Evolutionary conservation across 2,888 invertebrate species (phyloP), one percentile per base, ranked within the genome.

Genomic region (Hirudinaria manillensis): DNA sequence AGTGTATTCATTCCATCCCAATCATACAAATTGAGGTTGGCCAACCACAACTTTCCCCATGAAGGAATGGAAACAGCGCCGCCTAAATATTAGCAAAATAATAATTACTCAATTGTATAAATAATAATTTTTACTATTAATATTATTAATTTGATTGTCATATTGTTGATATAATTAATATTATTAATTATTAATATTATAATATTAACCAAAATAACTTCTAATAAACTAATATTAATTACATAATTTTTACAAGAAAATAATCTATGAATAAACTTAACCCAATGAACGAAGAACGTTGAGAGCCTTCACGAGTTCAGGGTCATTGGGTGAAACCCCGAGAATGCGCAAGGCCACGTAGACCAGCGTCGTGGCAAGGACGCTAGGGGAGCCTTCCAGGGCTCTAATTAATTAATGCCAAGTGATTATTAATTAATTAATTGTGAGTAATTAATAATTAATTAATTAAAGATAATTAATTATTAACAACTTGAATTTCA

Each of bases 11-110:
- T 55, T 13, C 83, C 83, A 45, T 83, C 82, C 82, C 81, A 83
- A 70, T 79, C 80, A 77, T 82, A 83, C 16, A 81, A 77, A 76
- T 82, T 81, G 4, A 82, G 78, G 0, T 82, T 79, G 24, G 81
- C 79, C 76, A 82, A 76, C 82, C 82, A 83, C 74, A 82, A 82
- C 77, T 83, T 83, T 36, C 82, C 83, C 82, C 82, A 83, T 0
- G 82, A 82, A 7, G 83, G 83, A 73, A 83, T 82, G 32, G 79
- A 80, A 55, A 71, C 68, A 24, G 82, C 81, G 4, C 81, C 81
- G 53, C 83, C 77, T 10, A 10, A 61, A 61, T 13, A 6, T 45
- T 6, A 71, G 13, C 2, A 71, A n/a, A n/a, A n/a, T n/a, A n/a
- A n/a, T n/a, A n/a, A n/a, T n/a, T n/a, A n/a, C n/a, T n/a, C n/a